Conservation (phyloP, 2,797 vertebrate genomes). For the Apogon hyalosoma region DNA sequence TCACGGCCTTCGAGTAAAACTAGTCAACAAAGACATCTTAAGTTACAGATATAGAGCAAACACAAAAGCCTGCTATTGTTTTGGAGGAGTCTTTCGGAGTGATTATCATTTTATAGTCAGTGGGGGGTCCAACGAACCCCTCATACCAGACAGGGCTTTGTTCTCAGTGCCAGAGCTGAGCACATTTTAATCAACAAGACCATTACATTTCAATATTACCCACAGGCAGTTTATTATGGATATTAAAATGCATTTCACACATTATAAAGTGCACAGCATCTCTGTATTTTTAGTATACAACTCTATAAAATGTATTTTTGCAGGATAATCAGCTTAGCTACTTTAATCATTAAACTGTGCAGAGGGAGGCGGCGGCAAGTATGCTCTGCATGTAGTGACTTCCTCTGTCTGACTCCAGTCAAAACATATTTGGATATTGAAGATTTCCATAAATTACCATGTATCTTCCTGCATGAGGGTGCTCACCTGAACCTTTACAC, state of each 20-base stretch:
- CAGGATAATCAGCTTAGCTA: slow-evolving; percentile 30
- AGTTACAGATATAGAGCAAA: slow-evolving; percentile 31
- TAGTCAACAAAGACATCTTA: slow-evolving; percentile 7
- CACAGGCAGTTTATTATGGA: too few relatives aligned
- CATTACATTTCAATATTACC: not conserved
- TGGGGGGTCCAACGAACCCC: slow-evolving; percentile 73
- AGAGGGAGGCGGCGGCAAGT: not conserved
- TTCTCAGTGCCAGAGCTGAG: slow-evolving; percentile 41
- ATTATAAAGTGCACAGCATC: not conserved
- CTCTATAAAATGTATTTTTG: slow-evolving; percentile 17
- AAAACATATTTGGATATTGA: slow-evolving; percentile 45
- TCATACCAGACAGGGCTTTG: slow-evolving; percentile 72
- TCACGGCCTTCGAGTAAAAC: slow-evolving; percentile 5
- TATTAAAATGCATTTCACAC: not conserved
- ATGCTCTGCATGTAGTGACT: not conserved
- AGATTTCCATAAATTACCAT: slow-evolving; percentile 56
- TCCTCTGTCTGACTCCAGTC: slow-evolving; percentile 13
- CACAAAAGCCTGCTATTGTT: slow-evolving; percentile 62
- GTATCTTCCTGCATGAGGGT: not conserved
- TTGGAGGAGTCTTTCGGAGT: slow-evolving; percentile 34
- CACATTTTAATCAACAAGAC: slow-evolving; percentile 19
- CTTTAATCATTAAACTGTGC: slow-evolving; percentile 11
- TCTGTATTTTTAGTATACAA: not conserved
- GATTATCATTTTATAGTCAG: slow-evolving; percentile 70
- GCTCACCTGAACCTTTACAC: slow-evolving; percentile 1